Base-by-base conservation (phyloP, 2,797 vertebrate species). In the Emys orbicularis region DNA sequence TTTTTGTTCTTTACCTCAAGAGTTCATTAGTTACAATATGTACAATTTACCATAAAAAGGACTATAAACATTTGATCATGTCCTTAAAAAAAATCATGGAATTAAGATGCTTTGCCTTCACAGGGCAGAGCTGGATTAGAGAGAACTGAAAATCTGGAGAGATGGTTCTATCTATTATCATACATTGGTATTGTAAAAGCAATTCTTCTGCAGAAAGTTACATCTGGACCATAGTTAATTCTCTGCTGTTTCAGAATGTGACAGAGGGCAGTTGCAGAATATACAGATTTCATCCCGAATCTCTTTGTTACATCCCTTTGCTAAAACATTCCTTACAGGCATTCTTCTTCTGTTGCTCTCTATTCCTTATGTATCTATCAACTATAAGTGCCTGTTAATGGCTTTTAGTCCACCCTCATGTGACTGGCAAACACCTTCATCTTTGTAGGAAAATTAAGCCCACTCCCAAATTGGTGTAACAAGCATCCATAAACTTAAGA, bases 321-420 rank as follows among this genome's bases (percentile, higher is more conserved):
- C 65, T 2, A 44, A 92, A 95, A 86, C 23, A 29, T 11, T 84
- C 61, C 34, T 77, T 79, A 16, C 56, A 47, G 47, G 47, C 47
- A 47, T 47, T 47, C 47, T 47, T 47, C 47, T 47, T 47, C 47
- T 47, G 47, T 47, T 47, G 47, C 47, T 47, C 47, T 47, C 9
- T 47, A 29, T 11, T 84, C 61, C 34, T 77, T 79, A 16, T 53
- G 49, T 2, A 5, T 90, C 1, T 80, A 85, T 88, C 87, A 79
- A 6, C 34, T 68, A 77, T 90, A 92, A 96, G 81, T 56, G 12
- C 10, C 87, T 87, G 25, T 88, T 92, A 54, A 44, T 77, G 83
- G 68, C 81, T 6, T 92, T 87, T 79, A 87, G 89, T 89, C 50
- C 79, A 53, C 29, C 8, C 25, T 84, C 41, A 25, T 80, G 79